Evolutionary conservation across 2,113 vertebrate species (phyloP).

Genomic region (Pluvianellus socialis): DNA sequence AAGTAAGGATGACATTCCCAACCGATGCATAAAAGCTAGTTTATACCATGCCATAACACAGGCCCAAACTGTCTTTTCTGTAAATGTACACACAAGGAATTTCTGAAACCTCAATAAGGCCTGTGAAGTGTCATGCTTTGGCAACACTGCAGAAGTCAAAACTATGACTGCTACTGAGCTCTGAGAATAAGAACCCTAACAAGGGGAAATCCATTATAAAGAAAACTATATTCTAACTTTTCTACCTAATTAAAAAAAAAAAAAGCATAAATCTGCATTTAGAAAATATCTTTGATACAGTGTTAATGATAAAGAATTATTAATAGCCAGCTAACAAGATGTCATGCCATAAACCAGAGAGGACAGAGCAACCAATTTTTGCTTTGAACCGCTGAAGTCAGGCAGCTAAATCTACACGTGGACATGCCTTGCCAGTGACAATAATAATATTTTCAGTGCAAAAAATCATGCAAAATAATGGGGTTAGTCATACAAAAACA

Average conservation of each 20-base stretch:
- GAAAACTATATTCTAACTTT: background rate
- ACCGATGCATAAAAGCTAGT: accelerated
- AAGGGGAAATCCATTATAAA: background rate
- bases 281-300: background rate
- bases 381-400: background rate
- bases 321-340: background rate
- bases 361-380: background rate
- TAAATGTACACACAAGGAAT: background rate
- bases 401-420: background rate
- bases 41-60: background rate
- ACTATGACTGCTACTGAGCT: background rate
- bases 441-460: background rate
- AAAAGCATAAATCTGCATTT: background rate
- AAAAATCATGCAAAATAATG: background rate
- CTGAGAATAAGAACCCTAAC: background rate
- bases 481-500: background rate
- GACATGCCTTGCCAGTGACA: background rate
- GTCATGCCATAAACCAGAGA: background rate
- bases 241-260: background rate
- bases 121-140: background rate
- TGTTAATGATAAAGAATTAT: background rate
- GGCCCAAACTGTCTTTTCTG: background rate
- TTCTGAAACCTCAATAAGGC: background rate
- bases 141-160: background rate
- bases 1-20: background rate